Percentiles rank a stretch among this genome's conserved stretches.
These are phyloP conservation scores for Malaclemys terrapin DNA, from an alignment of 2,113 vertebrate species.

Conservation along the genomic window DNA sequence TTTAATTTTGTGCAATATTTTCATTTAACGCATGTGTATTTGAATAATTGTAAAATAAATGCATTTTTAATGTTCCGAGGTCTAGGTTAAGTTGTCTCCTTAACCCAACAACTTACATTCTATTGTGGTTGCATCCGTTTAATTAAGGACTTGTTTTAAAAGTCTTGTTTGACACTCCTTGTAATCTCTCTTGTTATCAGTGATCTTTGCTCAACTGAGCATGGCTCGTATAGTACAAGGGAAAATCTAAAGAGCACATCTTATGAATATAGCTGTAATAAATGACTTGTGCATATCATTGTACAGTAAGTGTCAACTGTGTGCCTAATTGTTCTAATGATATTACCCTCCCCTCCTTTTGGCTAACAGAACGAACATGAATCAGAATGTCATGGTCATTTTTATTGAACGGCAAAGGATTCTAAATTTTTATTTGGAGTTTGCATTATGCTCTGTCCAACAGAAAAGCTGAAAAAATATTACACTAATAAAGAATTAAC, in stretches of 20 bases:
- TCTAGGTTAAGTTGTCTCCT: constrained; percentile 81
- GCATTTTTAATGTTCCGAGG: constrained; percentile 87
- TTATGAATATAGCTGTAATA: constrained; percentile 87
- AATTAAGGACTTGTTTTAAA: constrained; percentile 99
- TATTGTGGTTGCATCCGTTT: constrained; percentile 85
- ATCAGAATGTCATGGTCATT: constrained; percentile 88
- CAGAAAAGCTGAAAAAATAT: constrained; percentile 88
- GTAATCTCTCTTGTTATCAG: constrained; percentile 78
- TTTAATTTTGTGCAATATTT: constrained; percentile 97
- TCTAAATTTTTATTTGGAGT: constrained; percentile 85
- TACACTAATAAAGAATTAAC: constrained; percentile 99
- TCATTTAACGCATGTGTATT: constrained; percentile 93
- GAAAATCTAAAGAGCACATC: constrained; percentile 83
- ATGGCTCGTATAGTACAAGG: constrained; percentile 78
- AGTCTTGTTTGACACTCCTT: constrained; percentile 87
- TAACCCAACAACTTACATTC: constrained; percentile 87
- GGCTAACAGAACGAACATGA: constrained; percentile 78
- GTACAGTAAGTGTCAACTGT: constrained; percentile 96
- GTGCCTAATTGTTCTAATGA: constrained; percentile 96
- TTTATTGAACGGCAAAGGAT: constrained; percentile 87
- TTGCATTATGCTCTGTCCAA: constrained; percentile 93
- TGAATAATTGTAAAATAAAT: constrained; percentile 88
- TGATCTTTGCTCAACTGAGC: constrained; percentile 77
- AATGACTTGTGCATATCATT: constrained; percentile 93
- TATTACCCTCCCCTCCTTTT: constrained; percentile 84